These are phyloP conservation scores for Meleagris gallopavo DNA, from an alignment of 2,113 vertebrate species.

Conservation along the genomic window DNA sequence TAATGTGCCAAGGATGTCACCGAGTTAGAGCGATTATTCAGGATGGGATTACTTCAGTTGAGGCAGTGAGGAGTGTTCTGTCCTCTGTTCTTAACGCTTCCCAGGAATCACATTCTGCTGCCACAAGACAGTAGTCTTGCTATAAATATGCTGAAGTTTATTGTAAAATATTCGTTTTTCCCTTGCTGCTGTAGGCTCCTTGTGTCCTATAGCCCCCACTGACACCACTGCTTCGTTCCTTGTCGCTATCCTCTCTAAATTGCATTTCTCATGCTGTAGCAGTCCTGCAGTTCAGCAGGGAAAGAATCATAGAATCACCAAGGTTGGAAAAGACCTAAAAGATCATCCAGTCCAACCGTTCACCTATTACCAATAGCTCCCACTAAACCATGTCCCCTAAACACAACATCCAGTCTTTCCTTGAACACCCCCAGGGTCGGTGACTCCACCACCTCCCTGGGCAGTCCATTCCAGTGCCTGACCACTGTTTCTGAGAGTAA, in stretches of 20 bases:
- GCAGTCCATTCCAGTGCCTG: too few relatives aligned
- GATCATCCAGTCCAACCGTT: too few relatives aligned
- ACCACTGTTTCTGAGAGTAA: too few relatives aligned
- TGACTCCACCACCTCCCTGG: too few relatives aligned
- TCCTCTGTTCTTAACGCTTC: not conserved
- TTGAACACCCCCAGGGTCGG: too few relatives aligned
- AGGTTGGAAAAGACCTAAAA: too few relatives aligned
- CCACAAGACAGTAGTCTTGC: not conserved
- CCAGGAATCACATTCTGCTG: not conserved
- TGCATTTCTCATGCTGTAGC: not conserved
- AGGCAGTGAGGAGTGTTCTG: too few relatives aligned
- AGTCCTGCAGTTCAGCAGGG: not conserved
- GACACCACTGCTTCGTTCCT: rapidly evolving
- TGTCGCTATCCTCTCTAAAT: not conserved
- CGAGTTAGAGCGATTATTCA: not conserved
- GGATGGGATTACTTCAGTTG: not conserved
- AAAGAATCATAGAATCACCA: too few relatives aligned
- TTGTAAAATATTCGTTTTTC: not conserved
- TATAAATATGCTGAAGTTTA: not conserved
- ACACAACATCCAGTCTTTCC: too few relatives aligned
- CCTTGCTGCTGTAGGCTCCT: not conserved
- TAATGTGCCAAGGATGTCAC: not conserved
- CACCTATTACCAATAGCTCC: too few relatives aligned
- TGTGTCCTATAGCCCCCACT: not conserved
- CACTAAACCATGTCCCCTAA: too few relatives aligned